Conservation (phyloP, 2,888 invertebrate species). For the Watsonalla binaria region DNA sequence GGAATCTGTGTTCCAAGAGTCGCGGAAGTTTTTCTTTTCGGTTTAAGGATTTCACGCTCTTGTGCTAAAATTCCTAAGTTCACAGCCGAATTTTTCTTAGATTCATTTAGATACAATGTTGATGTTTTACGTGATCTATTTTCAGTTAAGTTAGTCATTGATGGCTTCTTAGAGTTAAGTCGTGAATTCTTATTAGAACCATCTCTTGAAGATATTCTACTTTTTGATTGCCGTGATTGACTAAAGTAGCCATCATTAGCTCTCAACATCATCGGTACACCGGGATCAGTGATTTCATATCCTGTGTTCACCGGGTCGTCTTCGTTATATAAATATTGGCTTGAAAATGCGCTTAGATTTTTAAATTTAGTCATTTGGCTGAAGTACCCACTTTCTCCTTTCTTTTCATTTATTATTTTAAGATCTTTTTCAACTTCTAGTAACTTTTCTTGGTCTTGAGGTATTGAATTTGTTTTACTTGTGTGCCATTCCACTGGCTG, state of each 20-base stretch:
- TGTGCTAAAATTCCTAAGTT: conserved; percentile 55
- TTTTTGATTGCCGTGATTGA: conserved; percentile 67
- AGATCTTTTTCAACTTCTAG: conserved; percentile 28
- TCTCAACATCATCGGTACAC: conserved; percentile 82
- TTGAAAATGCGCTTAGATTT: conserved; percentile 74
- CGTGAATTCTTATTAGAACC: conserved; percentile 66
- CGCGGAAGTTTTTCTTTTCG: conserved; percentile 63
- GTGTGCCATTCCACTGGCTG: conserved; percentile 88
- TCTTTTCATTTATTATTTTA: conserved; percentile 28
- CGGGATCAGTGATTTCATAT: conserved; percentile 82
- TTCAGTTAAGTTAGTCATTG: conserved; percentile 67
- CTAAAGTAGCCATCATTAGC: conserved; percentile 82
- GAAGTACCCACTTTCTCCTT: conserved; percentile 61
- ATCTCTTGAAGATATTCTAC: conserved; percentile 60
- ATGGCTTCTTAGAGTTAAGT: conserved; percentile 66
- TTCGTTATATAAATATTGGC: conserved; percentile 82
- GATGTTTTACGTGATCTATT: conserved; percentile 68
- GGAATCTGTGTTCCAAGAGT: conserved; percentile 59
- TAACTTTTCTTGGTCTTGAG: conserved; percentile 44
- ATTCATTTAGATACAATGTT: conserved; percentile 68
- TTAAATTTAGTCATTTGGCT: conserved; percentile 61
- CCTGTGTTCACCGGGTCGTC: conserved; percentile 80
- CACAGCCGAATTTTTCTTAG: conserved; percentile 65
- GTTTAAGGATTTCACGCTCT: conserved; percentile 56
- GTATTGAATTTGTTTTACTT: conserved; percentile 52